Evolutionary conservation across 1,140 invertebrate species (phyloP), one percentile per base, ranked within the genome.

Genomic region (Camponotus floridanus): DNA sequence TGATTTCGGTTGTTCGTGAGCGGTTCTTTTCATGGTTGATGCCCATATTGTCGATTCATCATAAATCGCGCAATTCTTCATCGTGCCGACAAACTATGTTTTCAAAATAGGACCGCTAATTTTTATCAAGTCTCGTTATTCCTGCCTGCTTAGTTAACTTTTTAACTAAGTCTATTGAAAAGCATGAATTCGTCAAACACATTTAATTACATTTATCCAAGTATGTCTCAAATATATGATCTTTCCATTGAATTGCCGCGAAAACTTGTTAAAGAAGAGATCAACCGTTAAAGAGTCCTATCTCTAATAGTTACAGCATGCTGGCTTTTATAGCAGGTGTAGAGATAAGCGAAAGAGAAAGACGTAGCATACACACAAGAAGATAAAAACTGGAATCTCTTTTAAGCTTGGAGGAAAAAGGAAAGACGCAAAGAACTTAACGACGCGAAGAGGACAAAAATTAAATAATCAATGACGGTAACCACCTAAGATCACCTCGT

Each of bases 1-100:
- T 80, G 88, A 90, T 89, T 90, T 90, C 42, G 79, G 70, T 67
- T 70, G 73, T 67, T 74, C 67, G 45, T 68, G 39, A 73, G n/a
- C 68, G 62, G 85, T 87, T 85, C 68, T 80, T 33, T 76, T 90
- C 73, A 89, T 64, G 85, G 67, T 88, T 7, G 74, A 13, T 80
- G 76, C 39, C 15, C 55, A 21, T 70, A 68, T 62, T 31, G 48
- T 73, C 26, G 80, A 88, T 74, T 51, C 42, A 61, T 78, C 73
- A 42, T 39, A 79, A 2, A 26, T 26, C 48, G 9, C 11, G 26
- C n/a, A 4, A 42, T 71, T 11, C 1, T 84, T 59, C 13, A 76
- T 8, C 15, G 67, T 26, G 26, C 3, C 9, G 39, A 15, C 26
- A 18, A 59, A 71, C 33, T 61, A 26, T 0, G 13, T 26, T 57